phyloP scores from a whole-genome alignment of 2,797 vertebrate genomes.

The Catostomus latipinnis region DNA sequence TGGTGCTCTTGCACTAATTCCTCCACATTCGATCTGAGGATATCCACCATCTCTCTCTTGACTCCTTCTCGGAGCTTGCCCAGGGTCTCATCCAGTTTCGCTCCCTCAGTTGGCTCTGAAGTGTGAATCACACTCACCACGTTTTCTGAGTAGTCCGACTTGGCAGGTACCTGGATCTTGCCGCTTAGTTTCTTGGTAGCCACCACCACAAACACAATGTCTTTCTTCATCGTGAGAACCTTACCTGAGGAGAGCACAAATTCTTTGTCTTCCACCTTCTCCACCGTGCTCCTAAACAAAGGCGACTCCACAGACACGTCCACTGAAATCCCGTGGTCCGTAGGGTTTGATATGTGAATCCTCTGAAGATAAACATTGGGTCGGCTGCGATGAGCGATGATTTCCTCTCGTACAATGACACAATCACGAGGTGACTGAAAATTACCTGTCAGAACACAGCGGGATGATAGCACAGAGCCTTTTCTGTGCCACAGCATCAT shows the following conservation, averaged over 20 bases:
- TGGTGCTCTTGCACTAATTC: conserved; percentile 88
- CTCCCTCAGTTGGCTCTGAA: conserved; percentile 80
- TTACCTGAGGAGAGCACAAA: conserved; percentile 85
- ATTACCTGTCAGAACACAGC: conserved; percentile 75
- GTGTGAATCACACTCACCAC: conserved; percentile 87
- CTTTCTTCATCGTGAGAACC: conserved; percentile 77
- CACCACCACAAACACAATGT: conserved; percentile 84
- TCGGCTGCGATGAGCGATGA: conserved; percentile 88
- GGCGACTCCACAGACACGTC: conserved; percentile 74
- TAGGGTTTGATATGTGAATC: conserved; percentile 87
- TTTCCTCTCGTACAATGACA: conserved; percentile 87
- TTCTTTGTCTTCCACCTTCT: conserved; percentile 87
- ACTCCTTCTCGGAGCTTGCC: conserved; percentile 79
- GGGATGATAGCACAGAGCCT: conserved; percentile 84
- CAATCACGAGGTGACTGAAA: conserved; percentile 79
- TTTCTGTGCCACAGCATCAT: conserved; percentile 83
- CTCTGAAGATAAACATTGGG: conserved; percentile 87
- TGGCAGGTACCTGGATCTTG: conserved; percentile 85
- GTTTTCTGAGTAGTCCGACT: conserved; percentile 84
- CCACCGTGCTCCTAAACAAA: conserved; percentile 73
- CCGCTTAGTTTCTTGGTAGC: conserved; percentile 82
- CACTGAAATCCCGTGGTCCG: conserved; percentile 77
- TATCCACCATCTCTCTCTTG: conserved; percentile 88
- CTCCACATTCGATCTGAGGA: conserved; percentile 80
- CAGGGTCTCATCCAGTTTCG: conserved; percentile 84